A percentile compares a stretch with the other conserved stretches of the same genome.
phyloP scores from a whole-genome alignment of 2,797 vertebrate species.

The Clarias pachynema region DNA sequence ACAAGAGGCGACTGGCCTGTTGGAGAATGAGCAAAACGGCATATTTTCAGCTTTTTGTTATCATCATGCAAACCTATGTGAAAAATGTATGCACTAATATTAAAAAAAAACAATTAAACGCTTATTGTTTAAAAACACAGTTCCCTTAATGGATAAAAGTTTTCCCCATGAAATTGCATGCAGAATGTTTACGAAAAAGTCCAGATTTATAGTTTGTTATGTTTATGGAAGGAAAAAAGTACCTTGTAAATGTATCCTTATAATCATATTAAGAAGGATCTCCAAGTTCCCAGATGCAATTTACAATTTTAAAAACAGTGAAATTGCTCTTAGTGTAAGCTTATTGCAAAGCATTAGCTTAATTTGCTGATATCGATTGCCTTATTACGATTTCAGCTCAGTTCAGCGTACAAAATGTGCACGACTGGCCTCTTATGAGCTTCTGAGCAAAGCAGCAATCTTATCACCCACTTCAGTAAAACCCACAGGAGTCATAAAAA shows the following conservation, averaged over 20 bases:
- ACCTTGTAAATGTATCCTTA: not conserved
- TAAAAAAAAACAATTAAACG: not conserved
- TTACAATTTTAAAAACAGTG: not conserved
- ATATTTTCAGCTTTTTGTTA: not conserved
- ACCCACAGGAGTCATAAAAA: constrained; percentile 20
- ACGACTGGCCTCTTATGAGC: not conserved
- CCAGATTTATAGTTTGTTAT: not conserved
- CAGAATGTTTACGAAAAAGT: not conserved
- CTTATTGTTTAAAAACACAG: not conserved
- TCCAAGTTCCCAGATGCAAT: not conserved
- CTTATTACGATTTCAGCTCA: not conserved
- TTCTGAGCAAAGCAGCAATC: not conserved
- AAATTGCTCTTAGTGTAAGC: not conserved
- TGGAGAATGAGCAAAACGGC: not conserved
- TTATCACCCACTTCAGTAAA: constrained; percentile 4
- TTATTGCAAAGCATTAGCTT: constrained; percentile 3
- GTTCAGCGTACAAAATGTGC: not conserved
- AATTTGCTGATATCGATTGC: not conserved
- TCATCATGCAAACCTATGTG: not conserved
- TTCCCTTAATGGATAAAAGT: not conserved
- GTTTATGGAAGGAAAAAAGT: not conserved
- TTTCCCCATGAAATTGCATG: not conserved
- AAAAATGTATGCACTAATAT: too few species aligned
- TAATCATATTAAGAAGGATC: constrained; percentile 3
- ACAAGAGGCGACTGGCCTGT: not conserved